Evolutionary conservation across 2,113 vertebrate genomes (phyloP).

Genomic region (Sorex araneus): DNA sequence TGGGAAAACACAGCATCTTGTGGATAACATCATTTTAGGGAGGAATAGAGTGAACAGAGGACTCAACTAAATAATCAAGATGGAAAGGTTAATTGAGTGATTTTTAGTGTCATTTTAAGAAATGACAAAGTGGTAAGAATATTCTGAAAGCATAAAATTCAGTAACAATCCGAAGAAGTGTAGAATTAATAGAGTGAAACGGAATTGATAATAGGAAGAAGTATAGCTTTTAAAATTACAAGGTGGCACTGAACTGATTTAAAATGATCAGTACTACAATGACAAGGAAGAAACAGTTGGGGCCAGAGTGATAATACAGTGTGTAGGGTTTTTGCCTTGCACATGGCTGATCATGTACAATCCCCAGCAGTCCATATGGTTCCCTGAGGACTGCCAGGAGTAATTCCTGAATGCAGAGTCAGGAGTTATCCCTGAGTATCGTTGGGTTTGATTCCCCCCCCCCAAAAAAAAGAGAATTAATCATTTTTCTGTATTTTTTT

Average conservation of each 20-base stretch:
- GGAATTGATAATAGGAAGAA: not conserved
- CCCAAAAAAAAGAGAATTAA: not conserved
- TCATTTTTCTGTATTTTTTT: conserved; percentile 62
- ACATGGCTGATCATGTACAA: no score
- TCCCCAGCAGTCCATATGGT: no score
- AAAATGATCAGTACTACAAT: not conserved
- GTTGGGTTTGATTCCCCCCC: no score
- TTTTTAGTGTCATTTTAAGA: not conserved
- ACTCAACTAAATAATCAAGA: not conserved
- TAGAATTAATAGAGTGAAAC: not conserved
- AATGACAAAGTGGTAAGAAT: not conserved
- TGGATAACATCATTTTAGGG: not conserved
- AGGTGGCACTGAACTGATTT: not conserved
- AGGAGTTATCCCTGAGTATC: no score
- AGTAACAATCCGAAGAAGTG: not conserved
- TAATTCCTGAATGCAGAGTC: no score
- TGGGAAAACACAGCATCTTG: not conserved
- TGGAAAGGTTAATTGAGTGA: not conserved
- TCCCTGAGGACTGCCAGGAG: no score
- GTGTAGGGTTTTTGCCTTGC: no score
- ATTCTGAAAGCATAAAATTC: not conserved
- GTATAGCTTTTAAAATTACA: not conserved
- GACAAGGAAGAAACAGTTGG: not conserved
- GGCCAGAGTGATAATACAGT: no score
- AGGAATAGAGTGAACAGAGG: not conserved